Percentiles rank a stretch among this genome's conserved stretches.
These are phyloP conservation scores for Cydia fagiglandana DNA, from an alignment of 1,140 invertebrate genomes.

Conservation along the genomic window DNA sequence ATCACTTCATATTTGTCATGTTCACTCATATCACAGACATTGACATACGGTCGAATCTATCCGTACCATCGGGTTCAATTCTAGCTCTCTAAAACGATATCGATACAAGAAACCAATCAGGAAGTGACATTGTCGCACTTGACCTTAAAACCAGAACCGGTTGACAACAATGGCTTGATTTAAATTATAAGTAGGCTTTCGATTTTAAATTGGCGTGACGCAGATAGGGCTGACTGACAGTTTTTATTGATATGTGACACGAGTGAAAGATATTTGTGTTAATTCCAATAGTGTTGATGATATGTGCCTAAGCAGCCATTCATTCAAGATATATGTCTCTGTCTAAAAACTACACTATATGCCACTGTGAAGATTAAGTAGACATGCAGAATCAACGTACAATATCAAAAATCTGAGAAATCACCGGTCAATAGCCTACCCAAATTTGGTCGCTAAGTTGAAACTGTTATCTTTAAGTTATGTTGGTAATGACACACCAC, in stretches of 20 bases:
- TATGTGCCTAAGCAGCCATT: not conserved
- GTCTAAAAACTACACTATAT: too few species aligned
- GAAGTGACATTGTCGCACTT: slow-evolving; percentile 31
- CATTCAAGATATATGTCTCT: not conserved
- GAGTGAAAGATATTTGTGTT: slow-evolving; percentile 1
- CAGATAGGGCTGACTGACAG: slow-evolving; percentile 9
- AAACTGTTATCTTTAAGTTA: too few species aligned
- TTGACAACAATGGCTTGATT: slow-evolving; percentile 23
- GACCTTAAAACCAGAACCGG: slow-evolving; percentile 29
- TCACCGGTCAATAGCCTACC: too few species aligned
- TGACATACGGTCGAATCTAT: slow-evolving; percentile 9
- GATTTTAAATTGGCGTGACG: slow-evolving; percentile 17
- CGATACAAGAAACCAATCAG: slow-evolving; percentile 28
- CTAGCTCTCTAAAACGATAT: slow-evolving; percentile 8
- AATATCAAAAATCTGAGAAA: too few species aligned
- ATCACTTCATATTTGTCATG: not conserved
- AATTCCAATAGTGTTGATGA: not conserved
- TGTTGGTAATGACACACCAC: too few species aligned
- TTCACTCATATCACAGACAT: not conserved
- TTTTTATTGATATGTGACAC: slow-evolving; percentile 1
- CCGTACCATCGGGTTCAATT: not conserved
- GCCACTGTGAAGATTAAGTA: too few species aligned
- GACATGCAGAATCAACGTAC: too few species aligned
- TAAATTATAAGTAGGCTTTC: slow-evolving; percentile 29
- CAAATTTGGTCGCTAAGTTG: too few species aligned